Evolutionary conservation across 2,113 vertebrate genomes (phyloP).

Genomic region (Leptobrachium leishanense): DNA sequence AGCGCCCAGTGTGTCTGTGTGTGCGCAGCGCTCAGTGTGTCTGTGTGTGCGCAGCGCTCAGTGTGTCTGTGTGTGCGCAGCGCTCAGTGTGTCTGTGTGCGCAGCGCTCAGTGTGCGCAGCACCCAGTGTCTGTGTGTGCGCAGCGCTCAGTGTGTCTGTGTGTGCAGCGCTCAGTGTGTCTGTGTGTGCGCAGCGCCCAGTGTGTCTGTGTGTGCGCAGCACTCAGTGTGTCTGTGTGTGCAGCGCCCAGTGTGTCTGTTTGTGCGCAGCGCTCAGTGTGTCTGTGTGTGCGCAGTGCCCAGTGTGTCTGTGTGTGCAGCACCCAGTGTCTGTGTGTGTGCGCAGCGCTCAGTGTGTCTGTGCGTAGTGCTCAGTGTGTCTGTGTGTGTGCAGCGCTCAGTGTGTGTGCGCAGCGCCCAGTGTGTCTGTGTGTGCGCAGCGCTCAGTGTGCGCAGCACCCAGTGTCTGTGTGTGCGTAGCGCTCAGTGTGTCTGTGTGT

Average conservation of each 20-base stretch:
- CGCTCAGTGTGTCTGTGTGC: background rate
- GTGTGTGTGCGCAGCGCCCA: no score
- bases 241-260: background rate
- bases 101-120: no score
- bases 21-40: background rate
- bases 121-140: no score
- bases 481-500: background rate
- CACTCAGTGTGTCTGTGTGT: no score
- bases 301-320: no score
- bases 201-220: no score
- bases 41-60: background rate
- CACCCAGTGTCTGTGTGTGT: no score
- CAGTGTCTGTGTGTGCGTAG: no score
- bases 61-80: background rate
- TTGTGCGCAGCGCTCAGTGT: no score
- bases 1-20: background rate
- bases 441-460: no score
- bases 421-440: no score
- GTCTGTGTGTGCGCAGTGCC: no score
- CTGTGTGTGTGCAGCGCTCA: background rate
- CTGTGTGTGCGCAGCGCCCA: background rate
- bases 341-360: background rate
- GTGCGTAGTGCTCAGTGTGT: background rate
- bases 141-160: constrained; percentile 2
- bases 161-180: background rate